phyloP scores from a whole-genome alignment of 2,888 invertebrate species.

The Thymelicus lineola region DNA sequence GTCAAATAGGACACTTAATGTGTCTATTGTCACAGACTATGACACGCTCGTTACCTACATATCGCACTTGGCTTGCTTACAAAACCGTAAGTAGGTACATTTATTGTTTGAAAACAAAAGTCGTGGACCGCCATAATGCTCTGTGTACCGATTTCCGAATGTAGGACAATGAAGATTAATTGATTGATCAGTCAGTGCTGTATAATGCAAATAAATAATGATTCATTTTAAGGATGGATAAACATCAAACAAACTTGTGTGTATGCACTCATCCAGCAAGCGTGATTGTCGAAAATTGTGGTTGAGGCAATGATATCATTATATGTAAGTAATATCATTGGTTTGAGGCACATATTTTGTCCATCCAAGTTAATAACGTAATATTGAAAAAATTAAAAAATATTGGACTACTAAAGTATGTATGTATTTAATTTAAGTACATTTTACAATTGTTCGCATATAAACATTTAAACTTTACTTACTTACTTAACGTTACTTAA shows the following conservation, averaged over 20 bases:
- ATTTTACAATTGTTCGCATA: too few relatives aligned
- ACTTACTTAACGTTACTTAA: too few relatives aligned
- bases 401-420: too few relatives aligned
- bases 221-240: neutral
- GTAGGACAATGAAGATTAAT: slow-evolving; percentile 22
- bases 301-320: too few relatives aligned
- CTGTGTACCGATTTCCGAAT: slow-evolving; percentile 21
- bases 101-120: slow-evolving; percentile 34
- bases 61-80: slow-evolving; percentile 11
- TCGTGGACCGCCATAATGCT: slow-evolving; percentile 10
- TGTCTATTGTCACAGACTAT: slow-evolving; percentile 3
- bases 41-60: slow-evolving; percentile 6
- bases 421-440: too few relatives aligned
- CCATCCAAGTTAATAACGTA: too few relatives aligned
- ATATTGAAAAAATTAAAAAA: too few relatives aligned
- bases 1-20: slow-evolving; percentile 7
- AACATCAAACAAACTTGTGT: neutral
- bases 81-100: slow-evolving; percentile 10
- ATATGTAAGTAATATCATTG: too few relatives aligned
- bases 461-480: too few relatives aligned
- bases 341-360: too few relatives aligned
- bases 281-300: too few relatives aligned
- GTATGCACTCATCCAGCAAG: too few relatives aligned
- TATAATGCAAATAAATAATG: neutral
- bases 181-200: neutral